Percentiles rank a stretch among this genome's conserved stretches.
Evolutionary conservation across 2,888 invertebrate species (phyloP).

Genomic region (Embidobia sp.): DNA sequence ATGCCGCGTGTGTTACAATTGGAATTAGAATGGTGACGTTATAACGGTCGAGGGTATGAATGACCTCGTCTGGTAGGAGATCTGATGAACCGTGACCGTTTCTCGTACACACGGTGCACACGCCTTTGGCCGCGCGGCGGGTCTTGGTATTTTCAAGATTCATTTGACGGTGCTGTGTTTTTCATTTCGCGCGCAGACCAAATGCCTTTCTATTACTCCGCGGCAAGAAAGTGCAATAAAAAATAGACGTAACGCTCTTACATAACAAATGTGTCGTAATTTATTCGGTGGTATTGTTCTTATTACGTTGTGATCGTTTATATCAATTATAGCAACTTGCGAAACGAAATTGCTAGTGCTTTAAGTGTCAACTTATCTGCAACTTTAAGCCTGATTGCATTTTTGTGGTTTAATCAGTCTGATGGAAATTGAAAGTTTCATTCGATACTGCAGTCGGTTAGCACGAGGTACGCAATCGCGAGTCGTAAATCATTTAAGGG

Average conservation of each 20-base stretch:
- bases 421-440: no score
- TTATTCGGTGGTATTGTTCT: conserved; percentile 22
- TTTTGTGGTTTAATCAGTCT: neutral
- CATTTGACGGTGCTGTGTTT: conserved; percentile 25
- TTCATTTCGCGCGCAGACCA: conserved; percentile 6
- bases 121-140: conserved; percentile 28
- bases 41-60: conserved; percentile 60
- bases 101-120: conserved; percentile 22
- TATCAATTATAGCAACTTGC: conserved; percentile 24
- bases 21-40: conserved; percentile 69
- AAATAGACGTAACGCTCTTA: conserved; percentile 27
- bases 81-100: conserved; percentile 61
- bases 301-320: conserved; percentile 15
- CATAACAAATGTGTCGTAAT: conserved; percentile 30
- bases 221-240: conserved; percentile 28
- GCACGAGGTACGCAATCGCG: no score
- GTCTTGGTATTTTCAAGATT: conserved; percentile 32
- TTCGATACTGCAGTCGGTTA: no score
- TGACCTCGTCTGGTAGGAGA: conserved; percentile 53
- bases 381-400: no score
- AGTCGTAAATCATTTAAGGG: no score
- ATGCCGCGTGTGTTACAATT: conserved; percentile 55
- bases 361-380: no score
- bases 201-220: conserved; percentile 38
- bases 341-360: conserved; percentile 2